Base-by-base conservation (phyloP, 2,888 invertebrate genomes). In the Diadromus collaris region DNA sequence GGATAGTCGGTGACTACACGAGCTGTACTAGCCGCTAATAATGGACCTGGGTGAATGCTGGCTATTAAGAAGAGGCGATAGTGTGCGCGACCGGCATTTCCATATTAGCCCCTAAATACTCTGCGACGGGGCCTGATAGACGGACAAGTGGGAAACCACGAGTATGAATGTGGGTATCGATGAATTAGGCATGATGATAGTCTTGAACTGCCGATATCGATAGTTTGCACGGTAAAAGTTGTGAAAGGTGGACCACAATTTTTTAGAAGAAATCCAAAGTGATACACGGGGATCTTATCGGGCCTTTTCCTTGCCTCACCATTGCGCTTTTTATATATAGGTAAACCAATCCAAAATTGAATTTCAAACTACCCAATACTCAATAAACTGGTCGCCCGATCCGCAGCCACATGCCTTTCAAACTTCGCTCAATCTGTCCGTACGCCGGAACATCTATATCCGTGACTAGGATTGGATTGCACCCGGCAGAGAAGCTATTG, bases 61-160 rank as follows among this genome's bases (percentile, higher is more conserved):
- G 76, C 76, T 79, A 79, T 79, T 79, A 79, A 76, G 68, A 75
- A 21, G 68, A 75, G 58, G 34, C 51, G 72, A 76, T 72, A 73
- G 76, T 68, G 72, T 60, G 72, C 54, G 51, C 19, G 38, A 41
- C 34, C 58, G 34, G 13, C 16, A 56, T 44, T 34, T 60, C 34
- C 58, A 60, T 67, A 65, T 61, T 19, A 24, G 16, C n/a, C 7
- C 27, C 13, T 46, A 21, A 6, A 19, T 29, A 5, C 6, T 21
- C 34, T 54, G 32, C 4, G 21, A 32, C 60, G 44, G 56, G 34
- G 48, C 27, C 24, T 56, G 29, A 27, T 41, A 29, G 38, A 46
- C 34, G 64, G 41, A 41, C 41, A 58, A 21, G 24, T 16, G 2
- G 16, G 21, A 13, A 1, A 29, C 6, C 29, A 29, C 13, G 4